Base-by-base conservation (phyloP, 92 coral and sea anemone species). In the Anthopleura xanthogrammica region DNA sequence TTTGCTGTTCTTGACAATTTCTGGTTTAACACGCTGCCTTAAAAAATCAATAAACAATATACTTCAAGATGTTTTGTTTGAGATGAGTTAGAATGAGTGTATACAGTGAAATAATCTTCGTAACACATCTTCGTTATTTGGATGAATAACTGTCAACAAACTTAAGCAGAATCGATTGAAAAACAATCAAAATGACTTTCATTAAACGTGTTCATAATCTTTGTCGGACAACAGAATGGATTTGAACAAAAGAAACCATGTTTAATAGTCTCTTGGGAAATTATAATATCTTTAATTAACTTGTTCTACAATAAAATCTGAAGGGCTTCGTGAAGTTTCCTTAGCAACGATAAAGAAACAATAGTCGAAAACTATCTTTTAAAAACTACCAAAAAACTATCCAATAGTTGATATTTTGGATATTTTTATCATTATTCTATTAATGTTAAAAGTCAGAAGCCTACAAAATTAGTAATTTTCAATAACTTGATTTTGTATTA, bases 231-330 rank as follows among this genome's bases (percentile, higher is more conserved):
- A 11, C 54, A 70, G 52, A 23, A 48, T 16, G 6, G 24, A 11
- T 13, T 48, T 22, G 41, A 81, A 81, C 84, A 81, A 81, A 64
- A 43, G 74, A 68, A 81, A 68, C 11, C 74, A 68, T 81, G 84
- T 62, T 81, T 70, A 39, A 41, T 36, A 3, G 41, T 81, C 84
- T 70, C 84, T 22, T 46, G 84, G 84, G 84, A 81, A 41, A 68
- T 20, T 68, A 20, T 39, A 12, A 12, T 43, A 70, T 50, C 48
- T 16, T 12, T 81, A 50, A 81, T 81, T 81, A 81, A 71, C 75
- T 81, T 36, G 77, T 81, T 60, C 77, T 78, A 81, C 65, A 71
- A 81, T 42, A 62, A 70, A 41, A 80, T 68, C 74, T 68, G 29
- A 68, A 29, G 74, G 41, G 13, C 16, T 36, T n/a, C 42, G 41